Evolutionary conservation across 2,113 vertebrate species (phyloP).

Genomic region (Sinocyclocheilus maitianheensis): DNA sequence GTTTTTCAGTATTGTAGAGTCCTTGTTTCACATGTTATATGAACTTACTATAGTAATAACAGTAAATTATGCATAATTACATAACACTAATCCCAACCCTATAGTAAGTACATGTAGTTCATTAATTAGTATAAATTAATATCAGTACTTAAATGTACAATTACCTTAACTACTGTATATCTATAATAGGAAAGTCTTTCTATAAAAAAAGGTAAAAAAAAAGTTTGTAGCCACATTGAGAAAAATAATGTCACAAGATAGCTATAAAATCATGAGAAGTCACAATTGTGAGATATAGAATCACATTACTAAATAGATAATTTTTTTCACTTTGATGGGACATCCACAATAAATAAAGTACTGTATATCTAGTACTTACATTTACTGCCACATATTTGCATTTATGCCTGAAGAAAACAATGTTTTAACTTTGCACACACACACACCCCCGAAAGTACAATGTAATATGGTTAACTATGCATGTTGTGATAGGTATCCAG

Average conservation of each 20-base stretch:
- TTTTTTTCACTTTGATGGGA: not conserved
- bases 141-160: not conserved
- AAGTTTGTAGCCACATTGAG: not conserved
- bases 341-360: not conserved
- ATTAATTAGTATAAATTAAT: not conserved
- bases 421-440: not conserved
- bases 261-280: too few relatives aligned
- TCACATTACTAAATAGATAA: too few relatives aligned
- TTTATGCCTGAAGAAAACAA: not conserved
- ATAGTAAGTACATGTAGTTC: not conserved
- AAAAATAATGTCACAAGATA: not conserved
- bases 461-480: constrained; percentile 10
- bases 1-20: not conserved
- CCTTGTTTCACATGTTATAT: not conserved
- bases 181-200: too few relatives aligned
- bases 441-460: constrained; percentile 6
- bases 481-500: constrained; percentile 16
- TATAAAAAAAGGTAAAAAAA: too few relatives aligned
- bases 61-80: not conserved
- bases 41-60: not conserved
- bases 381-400: not conserved
- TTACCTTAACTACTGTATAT: too few relatives aligned
- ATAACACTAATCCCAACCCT: not conserved
- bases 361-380: not conserved
- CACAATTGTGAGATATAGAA: too few relatives aligned